A percentile compares a stretch with the other conserved stretches of the same genome.
Evolutionary conservation across 2,888 invertebrate genomes (phyloP).

Genomic region (Drosophila melanosoma): DNA sequence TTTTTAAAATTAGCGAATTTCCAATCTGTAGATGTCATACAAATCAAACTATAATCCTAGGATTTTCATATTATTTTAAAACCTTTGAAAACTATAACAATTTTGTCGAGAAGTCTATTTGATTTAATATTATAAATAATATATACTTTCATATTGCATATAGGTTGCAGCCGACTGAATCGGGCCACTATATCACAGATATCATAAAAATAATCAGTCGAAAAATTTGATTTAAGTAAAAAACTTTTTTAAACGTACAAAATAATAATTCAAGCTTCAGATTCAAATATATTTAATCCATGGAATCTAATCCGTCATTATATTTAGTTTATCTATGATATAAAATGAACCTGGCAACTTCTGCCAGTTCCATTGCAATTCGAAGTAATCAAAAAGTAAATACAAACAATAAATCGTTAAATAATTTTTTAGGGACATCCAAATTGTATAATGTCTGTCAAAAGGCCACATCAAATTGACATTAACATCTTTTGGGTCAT

Average conservation of each 20-base stretch:
- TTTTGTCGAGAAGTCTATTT: not conserved
- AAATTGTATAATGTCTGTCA: slow-evolving; percentile 15
- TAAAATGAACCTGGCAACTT: not conserved
- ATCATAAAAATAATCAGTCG: too few relatives aligned
- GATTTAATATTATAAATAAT: too few relatives aligned
- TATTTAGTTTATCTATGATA: not conserved
- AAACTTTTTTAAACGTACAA: not conserved
- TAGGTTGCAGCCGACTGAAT: not conserved
- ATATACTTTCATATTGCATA: too few relatives aligned
- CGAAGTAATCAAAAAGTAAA: slow-evolving; percentile 8
- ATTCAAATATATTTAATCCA: not conserved
- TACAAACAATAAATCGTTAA: slow-evolving; percentile 14
- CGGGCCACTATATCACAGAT: too few relatives aligned
- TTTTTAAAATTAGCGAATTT: not conserved
- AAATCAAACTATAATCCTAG: not conserved
- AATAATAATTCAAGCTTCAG: not conserved
- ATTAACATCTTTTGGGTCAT: slow-evolving; percentile 35
- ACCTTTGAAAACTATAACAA: not conserved
- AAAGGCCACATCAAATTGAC: slow-evolving; percentile 48
- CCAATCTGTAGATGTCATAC: not conserved
- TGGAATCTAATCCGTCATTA: not conserved
- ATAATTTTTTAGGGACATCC: slow-evolving; percentile 22
- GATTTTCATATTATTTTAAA: not conserved
- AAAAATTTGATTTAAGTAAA: too few relatives aligned
- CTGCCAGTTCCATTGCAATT: not conserved